phyloP scores from a whole-genome alignment of 2,113 vertebrate genomes.

The Athene cunicularia region DNA sequence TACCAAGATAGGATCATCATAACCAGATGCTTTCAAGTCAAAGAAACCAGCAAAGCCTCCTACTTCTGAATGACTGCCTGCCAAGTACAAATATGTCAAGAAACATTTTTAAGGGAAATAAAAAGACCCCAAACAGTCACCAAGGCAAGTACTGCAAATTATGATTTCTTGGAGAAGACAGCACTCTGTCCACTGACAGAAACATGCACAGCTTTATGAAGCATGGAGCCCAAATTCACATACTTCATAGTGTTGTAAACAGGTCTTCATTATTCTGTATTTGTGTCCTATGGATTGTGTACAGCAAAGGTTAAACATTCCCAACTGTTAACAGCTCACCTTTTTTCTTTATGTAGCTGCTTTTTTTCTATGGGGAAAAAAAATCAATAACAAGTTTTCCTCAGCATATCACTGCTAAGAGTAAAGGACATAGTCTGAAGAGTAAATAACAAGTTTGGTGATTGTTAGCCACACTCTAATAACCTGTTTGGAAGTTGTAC shows the following conservation, averaged over 20 bases:
- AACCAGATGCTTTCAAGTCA: constrained; percentile 86
- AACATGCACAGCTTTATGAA: not conserved
- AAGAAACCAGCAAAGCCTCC: constrained; percentile 82
- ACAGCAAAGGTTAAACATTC: not conserved
- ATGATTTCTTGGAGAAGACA: not conserved
- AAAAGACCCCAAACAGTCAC: not conserved
- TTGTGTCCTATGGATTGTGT: not conserved
- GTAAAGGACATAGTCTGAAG: not conserved
- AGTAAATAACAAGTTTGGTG: not conserved
- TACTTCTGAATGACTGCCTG: constrained; percentile 79
- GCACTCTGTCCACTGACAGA: not conserved
- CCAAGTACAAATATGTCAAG: not conserved
- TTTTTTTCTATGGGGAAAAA: not conserved
- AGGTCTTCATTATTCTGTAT: not conserved
- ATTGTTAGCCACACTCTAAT: not conserved
- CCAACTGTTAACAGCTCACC: not conserved
- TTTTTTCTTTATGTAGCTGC: not conserved
- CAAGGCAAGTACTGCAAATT: not conserved
- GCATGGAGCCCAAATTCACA: not conserved
- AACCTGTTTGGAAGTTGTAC: not conserved
- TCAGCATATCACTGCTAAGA: not conserved
- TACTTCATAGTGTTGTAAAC: not conserved
- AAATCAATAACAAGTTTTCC: not conserved
- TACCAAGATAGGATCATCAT: constrained; percentile 85
- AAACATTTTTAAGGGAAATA: not conserved